These are phyloP conservation scores for Melanotaenia duboulayi DNA, from an alignment of 2,113 vertebrate species.

Conservation along the genomic window DNA sequence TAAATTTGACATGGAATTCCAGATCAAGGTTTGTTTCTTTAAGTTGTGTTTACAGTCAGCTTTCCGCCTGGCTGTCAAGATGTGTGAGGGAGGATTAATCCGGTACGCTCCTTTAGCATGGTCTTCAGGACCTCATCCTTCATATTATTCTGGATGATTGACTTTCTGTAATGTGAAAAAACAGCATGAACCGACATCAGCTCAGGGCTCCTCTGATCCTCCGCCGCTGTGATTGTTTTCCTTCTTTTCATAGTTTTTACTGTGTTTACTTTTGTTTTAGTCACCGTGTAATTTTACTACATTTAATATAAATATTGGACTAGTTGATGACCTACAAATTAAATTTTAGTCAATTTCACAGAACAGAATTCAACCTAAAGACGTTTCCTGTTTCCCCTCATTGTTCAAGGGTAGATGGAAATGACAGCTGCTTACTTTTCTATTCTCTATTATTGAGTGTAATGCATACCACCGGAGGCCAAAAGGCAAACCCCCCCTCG, in stretches of 20 bases:
- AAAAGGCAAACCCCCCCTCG: background rate
- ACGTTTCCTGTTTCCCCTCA: background rate
- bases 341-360: background rate
- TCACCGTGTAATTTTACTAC: background rate
- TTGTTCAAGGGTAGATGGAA: conserved; percentile 5
- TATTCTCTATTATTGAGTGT: conserved; percentile 21
- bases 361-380: background rate
- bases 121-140: conserved; percentile 24
- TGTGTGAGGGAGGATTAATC: conserved; percentile 30
- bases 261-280: no score
- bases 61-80: conserved; percentile 32
- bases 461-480: conserved; percentile 1
- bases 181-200: conserved; percentile 18
- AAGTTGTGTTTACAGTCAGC: conserved; percentile 36
- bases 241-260: no score
- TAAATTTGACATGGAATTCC: conserved; percentile 17
- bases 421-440: conserved; percentile 30
- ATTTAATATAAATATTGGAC: conserved; percentile 1
- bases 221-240: no score
- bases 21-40: conserved; percentile 23
- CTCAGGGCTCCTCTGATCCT: no score
- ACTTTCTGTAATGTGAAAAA: conserved; percentile 32
- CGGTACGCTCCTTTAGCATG: conserved; percentile 8
- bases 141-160: conserved; percentile 26
- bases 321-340: background rate